A percentile compares a stretch with the other conserved stretches of the same genome.
Evolutionary conservation across 2,113 vertebrate species (phyloP).

Genomic region (Climacteris rufus): DNA sequence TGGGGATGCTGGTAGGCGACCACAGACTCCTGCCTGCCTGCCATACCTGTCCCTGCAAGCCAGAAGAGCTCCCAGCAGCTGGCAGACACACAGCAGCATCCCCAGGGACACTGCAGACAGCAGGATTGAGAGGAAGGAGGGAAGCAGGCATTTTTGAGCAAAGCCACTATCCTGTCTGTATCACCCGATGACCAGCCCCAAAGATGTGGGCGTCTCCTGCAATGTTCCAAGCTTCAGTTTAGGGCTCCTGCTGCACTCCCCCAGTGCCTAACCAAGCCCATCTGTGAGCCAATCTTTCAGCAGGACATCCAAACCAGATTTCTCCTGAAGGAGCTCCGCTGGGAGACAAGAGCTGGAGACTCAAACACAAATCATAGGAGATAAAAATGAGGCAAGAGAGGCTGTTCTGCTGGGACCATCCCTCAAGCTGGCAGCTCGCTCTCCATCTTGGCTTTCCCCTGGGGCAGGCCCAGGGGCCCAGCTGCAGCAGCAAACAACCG

Average conservation of each 20-base stretch:
- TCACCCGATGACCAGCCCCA: background rate
- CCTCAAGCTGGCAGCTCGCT: background rate
- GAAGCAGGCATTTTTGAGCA: background rate
- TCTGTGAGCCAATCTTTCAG: rapidly evolving
- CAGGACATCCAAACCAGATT: background rate
- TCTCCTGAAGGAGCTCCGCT: background rate
- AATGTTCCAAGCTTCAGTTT: rapidly evolving
- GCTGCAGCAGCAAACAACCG: background rate
- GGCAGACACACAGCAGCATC: background rate
- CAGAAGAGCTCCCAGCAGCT: background rate
- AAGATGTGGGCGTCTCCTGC: rapidly evolving
- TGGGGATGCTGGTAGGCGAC: rapidly evolving
- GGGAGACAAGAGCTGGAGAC: background rate
- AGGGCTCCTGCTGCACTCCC: background rate
- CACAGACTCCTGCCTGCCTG: background rate
- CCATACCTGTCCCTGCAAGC: rapidly evolving
- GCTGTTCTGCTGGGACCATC: background rate
- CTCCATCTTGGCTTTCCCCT: rapidly evolving
- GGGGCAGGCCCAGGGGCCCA: background rate
- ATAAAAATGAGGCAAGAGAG: background rate
- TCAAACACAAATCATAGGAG: background rate
- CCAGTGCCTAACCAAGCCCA: background rate
- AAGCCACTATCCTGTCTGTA: background rate
- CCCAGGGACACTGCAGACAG: rapidly evolving
- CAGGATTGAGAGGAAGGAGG: rapidly evolving